Conservation (phyloP, 37 sponge, comb jelly and placozoan genomes). For the Bolinopsis microptera region DNA sequence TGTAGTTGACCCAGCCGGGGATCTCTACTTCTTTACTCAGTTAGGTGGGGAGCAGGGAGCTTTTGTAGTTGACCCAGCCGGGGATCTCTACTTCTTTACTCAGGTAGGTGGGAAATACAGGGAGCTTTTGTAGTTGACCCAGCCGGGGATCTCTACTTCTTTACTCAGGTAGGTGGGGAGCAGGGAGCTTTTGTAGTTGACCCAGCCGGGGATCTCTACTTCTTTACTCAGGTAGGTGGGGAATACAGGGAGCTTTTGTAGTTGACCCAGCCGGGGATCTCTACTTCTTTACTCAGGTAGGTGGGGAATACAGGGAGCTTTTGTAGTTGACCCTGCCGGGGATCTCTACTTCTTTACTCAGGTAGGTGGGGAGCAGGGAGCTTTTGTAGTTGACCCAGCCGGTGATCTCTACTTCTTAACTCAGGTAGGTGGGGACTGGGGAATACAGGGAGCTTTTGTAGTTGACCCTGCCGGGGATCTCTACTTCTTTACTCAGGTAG, state of each 20-base stretch:
- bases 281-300: constrained; percentile 39
- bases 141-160: constrained; percentile 52
- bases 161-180: constrained; percentile 33
- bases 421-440: neutral
- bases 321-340: constrained; percentile 58
- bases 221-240: constrained; percentile 22
- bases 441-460: constrained; percentile 21
- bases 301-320: neutral
- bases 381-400: constrained; percentile 46
- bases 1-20: constrained; percentile 53
- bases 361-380: constrained; percentile 1
- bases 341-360: constrained; percentile 58
- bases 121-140: constrained; percentile 54
- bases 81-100: constrained; percentile 53
- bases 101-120: constrained; percentile 16
- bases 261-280: constrained; percentile 59
- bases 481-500: constrained; percentile 61
- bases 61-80: constrained; percentile 52
- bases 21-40: constrained; percentile 58
- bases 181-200: constrained; percentile 36
- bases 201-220: constrained; percentile 53
- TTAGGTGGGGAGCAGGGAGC: neutral
- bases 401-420: constrained; percentile 54
- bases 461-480: constrained; percentile 62
- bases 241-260: neutral